phyloP scores from a whole-genome alignment of 2,888 invertebrate species.

The Drosophila peninsularis region DNA sequence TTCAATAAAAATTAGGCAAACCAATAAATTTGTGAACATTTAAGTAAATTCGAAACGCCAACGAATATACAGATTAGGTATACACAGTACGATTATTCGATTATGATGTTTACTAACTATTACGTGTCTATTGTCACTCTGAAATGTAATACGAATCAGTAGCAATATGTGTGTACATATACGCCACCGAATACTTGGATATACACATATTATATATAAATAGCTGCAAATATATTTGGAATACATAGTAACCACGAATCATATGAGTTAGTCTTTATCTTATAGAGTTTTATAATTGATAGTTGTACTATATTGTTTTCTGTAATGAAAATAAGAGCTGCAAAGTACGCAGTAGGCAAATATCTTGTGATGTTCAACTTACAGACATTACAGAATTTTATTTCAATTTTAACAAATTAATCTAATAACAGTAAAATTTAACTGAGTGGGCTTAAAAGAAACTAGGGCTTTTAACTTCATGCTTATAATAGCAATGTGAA shows the following conservation, averaged over 20 bases:
- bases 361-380: not conserved
- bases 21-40: slow-evolving; percentile 24
- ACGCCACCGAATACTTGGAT: slow-evolving; percentile 66
- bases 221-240: slow-evolving; percentile 41
- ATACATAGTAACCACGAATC: slow-evolving; percentile 12
- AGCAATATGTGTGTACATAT: slow-evolving; percentile 51
- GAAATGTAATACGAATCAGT: slow-evolving; percentile 29
- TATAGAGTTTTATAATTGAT: not conserved
- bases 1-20: slow-evolving; percentile 21
- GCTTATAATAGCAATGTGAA: not conserved
- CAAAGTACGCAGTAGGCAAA: not conserved
- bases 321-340: too few relatives aligned
- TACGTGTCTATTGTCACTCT: slow-evolving; percentile 36
- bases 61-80: slow-evolving; percentile 46
- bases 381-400: not conserved
- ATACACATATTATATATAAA: slow-evolving; percentile 28
- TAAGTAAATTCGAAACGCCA: slow-evolving; percentile 30
- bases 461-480: too few relatives aligned
- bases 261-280: not conserved
- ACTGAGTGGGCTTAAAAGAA: not conserved
- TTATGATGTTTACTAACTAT: slow-evolving; percentile 23
- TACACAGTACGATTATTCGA: slow-evolving; percentile 15
- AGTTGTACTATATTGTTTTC: not conserved
- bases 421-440: too few relatives aligned
- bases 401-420: too few relatives aligned